phyloP scores from a whole-genome alignment of 2,888 invertebrate species.

The Amiota minor region DNA sequence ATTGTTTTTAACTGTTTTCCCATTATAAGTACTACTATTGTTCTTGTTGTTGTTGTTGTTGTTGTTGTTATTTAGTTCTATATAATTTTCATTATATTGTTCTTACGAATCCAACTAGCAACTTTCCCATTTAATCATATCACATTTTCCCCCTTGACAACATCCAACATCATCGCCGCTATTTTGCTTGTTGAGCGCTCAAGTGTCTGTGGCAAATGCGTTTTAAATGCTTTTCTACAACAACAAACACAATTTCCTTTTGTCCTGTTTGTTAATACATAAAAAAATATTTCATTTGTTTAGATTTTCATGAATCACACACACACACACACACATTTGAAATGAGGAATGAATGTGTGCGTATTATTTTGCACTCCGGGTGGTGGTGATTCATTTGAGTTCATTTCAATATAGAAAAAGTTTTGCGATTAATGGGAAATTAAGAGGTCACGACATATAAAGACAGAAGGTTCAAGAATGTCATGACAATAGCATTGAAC shows the following conservation, averaged over 20 bases:
- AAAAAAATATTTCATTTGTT: no score
- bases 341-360: no score
- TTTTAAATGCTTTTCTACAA: conserved; percentile 51
- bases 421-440: no score
- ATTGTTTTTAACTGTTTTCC: conserved; percentile 23
- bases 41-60: conserved; percentile 15
- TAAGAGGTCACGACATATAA: no score
- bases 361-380: no score
- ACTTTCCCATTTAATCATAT: neutral
- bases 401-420: no score
- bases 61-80: conserved; percentile 1
- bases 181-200: conserved; percentile 63
- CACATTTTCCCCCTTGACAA: neutral
- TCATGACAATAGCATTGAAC: no score
- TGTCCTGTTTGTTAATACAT: neutral
- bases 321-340: no score
- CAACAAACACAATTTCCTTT: conserved; percentile 14
- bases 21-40: neutral
- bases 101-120: neutral
- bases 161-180: neutral
- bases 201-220: conserved; percentile 67
- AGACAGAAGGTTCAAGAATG: no score
- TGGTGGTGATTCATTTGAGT: no score
- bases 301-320: no score
- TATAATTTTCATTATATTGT: conserved; percentile 12